Conservation (phyloP, 1,140 invertebrate genomes). For the Dinothrombium tinctorium region DNA sequence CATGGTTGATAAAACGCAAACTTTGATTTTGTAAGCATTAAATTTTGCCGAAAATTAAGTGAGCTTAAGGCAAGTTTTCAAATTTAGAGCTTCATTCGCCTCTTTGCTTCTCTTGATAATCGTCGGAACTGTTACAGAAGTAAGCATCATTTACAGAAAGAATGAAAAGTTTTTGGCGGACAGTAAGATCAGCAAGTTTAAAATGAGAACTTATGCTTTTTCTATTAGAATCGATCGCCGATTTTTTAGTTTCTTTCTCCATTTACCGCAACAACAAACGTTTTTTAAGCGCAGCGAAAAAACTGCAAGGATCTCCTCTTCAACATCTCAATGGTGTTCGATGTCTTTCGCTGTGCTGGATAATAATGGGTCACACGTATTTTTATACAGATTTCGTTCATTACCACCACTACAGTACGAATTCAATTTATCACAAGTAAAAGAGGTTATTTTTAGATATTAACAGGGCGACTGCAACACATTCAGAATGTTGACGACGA, state of each 20-base stretch:
- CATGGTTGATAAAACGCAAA: not conserved
- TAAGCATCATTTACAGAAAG: too few relatives aligned
- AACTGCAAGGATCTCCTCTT: constrained; percentile 2
- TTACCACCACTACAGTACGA: constrained; percentile 4
- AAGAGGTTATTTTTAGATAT: not conserved
- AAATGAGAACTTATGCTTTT: too few relatives aligned
- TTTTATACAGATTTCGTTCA: constrained; percentile 13
- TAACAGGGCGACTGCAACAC: not conserved
- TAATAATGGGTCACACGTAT: constrained; percentile 22
- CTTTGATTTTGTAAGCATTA: constrained; percentile 4
- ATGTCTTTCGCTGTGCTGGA: constrained; percentile 23
- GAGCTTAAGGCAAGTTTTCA: too few relatives aligned
- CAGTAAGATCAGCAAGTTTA: too few relatives aligned
- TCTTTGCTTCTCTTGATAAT: too few relatives aligned
- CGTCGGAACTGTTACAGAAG: too few relatives aligned
- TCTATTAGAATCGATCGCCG: constrained; percentile 1
- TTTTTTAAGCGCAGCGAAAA: not conserved
- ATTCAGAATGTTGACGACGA: constrained; percentile 2
- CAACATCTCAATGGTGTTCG: constrained; percentile 14
- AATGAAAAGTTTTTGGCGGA: too few relatives aligned
- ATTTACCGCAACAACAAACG: not conserved
- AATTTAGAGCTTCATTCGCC: too few relatives aligned
- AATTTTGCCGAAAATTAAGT: not conserved
- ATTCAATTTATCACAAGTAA: not conserved
- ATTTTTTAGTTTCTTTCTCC: constrained; percentile 2